Conservation (phyloP, 2,113 vertebrate species). For the Pedionomus torquatus region DNA sequence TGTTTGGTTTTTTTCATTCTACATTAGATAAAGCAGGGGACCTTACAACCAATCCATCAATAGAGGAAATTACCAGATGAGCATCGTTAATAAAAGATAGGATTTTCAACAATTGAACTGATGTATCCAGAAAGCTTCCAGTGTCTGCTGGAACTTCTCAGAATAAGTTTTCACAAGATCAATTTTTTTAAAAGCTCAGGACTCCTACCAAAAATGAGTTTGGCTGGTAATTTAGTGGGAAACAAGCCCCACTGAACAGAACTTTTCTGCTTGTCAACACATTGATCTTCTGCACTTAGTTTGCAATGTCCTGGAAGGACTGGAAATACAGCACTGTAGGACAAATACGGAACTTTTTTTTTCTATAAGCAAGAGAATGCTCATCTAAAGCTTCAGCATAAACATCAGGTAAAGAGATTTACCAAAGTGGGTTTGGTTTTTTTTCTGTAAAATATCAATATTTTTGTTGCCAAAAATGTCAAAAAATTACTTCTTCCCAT, state of each 20-base stretch:
- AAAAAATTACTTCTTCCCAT: conserved; percentile 18
- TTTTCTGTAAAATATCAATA: not conserved
- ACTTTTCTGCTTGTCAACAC: not conserved
- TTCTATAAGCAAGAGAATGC: not conserved
- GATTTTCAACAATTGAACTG: not conserved
- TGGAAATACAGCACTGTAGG: not conserved
- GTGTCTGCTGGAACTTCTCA: not conserved
- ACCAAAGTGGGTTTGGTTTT: conserved; percentile 20
- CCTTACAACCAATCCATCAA: not conserved
- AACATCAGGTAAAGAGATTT: not conserved
- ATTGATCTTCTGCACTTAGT: not conserved
- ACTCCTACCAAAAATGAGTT: not conserved
- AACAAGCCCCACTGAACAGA: not conserved
- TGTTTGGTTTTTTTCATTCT: not conserved
- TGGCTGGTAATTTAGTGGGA: not conserved
- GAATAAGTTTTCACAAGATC: not conserved
- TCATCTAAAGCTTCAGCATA: conserved; percentile 32
- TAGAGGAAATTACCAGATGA: not conserved
- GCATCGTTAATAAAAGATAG: not conserved
- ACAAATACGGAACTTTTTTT: conserved; percentile 25
- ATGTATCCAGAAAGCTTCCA: not conserved
- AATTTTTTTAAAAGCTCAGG: not conserved
- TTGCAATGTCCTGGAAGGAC: not conserved
- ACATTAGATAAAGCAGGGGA: not conserved
- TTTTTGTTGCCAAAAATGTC: conserved; percentile 18